Percentiles rank a stretch among this genome's conserved stretches.
These are phyloP conservation scores for Morus bassanus DNA, from an alignment of 2,797 vertebrate genomes.

Conservation along the genomic window DNA sequence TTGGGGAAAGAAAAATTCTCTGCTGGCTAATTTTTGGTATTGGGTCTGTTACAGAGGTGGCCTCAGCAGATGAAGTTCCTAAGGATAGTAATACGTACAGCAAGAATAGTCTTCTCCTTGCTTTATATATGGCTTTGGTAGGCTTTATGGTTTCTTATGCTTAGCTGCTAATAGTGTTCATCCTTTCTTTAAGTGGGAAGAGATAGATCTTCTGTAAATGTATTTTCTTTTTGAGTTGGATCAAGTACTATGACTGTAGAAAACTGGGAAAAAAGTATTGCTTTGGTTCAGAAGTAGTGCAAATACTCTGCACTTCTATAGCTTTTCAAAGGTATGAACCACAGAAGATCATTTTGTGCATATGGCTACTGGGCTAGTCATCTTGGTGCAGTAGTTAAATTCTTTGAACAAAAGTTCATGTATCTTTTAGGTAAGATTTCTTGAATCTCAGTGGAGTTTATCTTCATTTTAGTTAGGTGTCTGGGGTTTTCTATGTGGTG, in stretches of 20 bases:
- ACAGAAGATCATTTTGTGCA: not conserved
- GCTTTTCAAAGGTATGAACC: not conserved
- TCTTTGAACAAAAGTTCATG: not conserved
- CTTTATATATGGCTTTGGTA: not conserved
- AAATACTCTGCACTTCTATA: not conserved
- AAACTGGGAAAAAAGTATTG: not conserved
- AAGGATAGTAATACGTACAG: not conserved
- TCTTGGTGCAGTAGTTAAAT: not conserved
- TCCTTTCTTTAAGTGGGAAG: not conserved
- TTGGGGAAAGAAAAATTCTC: not conserved
- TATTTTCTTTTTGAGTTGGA: not conserved
- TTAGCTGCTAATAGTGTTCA: not conserved
- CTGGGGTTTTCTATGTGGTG: rapidly evolving
- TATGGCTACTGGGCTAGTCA: not conserved
- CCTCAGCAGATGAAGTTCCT: not conserved
- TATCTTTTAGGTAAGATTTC: not conserved
- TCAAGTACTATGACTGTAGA: not conserved
- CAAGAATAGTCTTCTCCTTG: not conserved
- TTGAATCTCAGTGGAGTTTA: not conserved
- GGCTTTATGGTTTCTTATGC: not conserved
- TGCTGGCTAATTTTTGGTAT: not conserved
- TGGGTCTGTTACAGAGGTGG: not conserved
- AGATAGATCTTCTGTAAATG: not conserved
- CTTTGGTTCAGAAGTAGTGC: not conserved
- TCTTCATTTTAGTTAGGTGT: not conserved